A percentile compares a stretch with the other conserved stretches of the same genome.
phyloP scores from a whole-genome alignment of 2,797 vertebrate genomes.

The Microctenopoma steveboyesi region DNA sequence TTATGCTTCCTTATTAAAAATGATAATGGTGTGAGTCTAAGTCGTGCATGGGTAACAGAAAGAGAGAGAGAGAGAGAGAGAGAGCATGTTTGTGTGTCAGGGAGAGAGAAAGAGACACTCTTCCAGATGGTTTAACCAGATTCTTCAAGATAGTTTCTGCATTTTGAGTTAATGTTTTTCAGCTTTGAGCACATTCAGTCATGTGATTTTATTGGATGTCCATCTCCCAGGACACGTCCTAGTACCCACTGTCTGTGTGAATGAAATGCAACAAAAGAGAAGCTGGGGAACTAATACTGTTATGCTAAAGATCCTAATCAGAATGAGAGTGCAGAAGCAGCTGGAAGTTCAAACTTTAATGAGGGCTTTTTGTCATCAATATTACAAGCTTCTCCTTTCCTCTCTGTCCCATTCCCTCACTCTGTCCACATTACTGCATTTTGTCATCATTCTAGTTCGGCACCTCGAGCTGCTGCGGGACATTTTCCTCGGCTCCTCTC shows the following conservation, averaged over 20 bases:
- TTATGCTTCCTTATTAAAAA: slow-evolving; percentile 54
- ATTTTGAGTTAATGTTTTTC: slow-evolving; percentile 43
- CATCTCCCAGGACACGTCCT: not conserved
- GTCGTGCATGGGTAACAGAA: slow-evolving; percentile 32
- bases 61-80: not conserved
- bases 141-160: slow-evolving; percentile 32
- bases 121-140: slow-evolving; percentile 42
- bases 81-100: not conserved
- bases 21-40: slow-evolving; percentile 46
- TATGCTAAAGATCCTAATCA: slow-evolving; percentile 43
- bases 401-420: slow-evolving; percentile 27
- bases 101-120: slow-evolving; percentile 20
- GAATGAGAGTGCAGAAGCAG: slow-evolving; percentile 44
- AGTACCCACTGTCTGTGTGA: not conserved
- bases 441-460: slow-evolving; percentile 50
- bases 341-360: slow-evolving; percentile 65
- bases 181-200: slow-evolving; percentile 34
- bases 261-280: slow-evolving; percentile 4
- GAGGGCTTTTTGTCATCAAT: slow-evolving; percentile 59
- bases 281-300: slow-evolving; percentile 7
- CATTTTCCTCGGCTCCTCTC: slow-evolving; percentile 24
- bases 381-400: slow-evolving; percentile 43
- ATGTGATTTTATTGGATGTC: not conserved
- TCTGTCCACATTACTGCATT: slow-evolving; percentile 45
- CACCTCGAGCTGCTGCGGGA: slow-evolving; percentile 25